Percentiles rank a stretch among this genome's conserved stretches.
These are phyloP conservation scores for Microplitis deprimator DNA, from an alignment of 2,888 invertebrate genomes.

Conservation along the genomic window DNA sequence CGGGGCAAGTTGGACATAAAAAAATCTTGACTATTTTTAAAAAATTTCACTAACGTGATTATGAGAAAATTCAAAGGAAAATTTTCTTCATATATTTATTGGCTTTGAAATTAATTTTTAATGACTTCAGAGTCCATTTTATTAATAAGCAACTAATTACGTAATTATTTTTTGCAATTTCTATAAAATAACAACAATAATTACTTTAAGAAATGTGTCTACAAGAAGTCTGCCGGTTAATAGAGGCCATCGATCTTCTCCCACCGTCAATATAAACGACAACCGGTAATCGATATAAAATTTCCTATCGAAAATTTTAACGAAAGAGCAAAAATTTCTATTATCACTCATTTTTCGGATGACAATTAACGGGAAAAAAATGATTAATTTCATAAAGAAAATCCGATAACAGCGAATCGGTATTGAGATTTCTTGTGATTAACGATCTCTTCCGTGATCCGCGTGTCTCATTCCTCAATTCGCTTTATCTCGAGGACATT, in stretches of 20 bases:
- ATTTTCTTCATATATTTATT: too few species aligned
- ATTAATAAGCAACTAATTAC: neutral
- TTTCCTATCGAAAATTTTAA: slow-evolving; percentile 21
- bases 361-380: too few species aligned
- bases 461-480: slow-evolving; percentile 14
- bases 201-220: slow-evolving; percentile 12
- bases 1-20: too few species aligned
- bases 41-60: too few species aligned
- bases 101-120: too few species aligned
- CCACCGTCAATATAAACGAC: slow-evolving; percentile 11
- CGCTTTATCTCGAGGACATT: neutral
- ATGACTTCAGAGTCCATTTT: too few species aligned
- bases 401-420: neutral
- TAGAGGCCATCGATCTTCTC: slow-evolving; percentile 40
- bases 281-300: slow-evolving; percentile 33
- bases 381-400: too few species aligned
- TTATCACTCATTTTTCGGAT: neutral
- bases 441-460: slow-evolving; percentile 29
- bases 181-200: too few species aligned
- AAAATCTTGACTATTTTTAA: too few species aligned
- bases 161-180: neutral
- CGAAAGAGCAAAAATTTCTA: slow-evolving; percentile 18
- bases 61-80: too few species aligned
- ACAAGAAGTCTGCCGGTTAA: slow-evolving; percentile 38
- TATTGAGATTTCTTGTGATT: neutral